A percentile compares a stretch with the other conserved stretches of the same genome.
These are phyloP conservation scores for Pelecanoides urinatrix DNA, from an alignment of 2,113 vertebrate genomes.

Conservation along the genomic window DNA sequence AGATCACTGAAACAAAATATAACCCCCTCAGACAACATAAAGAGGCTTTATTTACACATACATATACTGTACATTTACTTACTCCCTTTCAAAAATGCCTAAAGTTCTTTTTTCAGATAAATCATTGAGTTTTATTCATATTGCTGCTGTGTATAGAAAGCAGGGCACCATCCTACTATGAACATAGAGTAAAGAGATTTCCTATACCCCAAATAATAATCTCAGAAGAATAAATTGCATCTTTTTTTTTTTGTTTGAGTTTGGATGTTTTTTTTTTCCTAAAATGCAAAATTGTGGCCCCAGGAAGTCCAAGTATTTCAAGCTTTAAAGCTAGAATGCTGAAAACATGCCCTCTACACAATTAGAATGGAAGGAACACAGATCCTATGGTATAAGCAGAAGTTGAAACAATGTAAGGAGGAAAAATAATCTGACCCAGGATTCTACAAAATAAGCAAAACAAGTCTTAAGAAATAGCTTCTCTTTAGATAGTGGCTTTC, in stretches of 20 bases:
- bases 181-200: background rate
- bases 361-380: background rate
- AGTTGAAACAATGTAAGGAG: background rate
- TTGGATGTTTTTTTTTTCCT: background rate
- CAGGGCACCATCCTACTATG: background rate
- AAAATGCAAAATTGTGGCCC: background rate
- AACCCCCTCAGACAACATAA: background rate
- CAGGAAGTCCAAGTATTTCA: background rate
- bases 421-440: background rate
- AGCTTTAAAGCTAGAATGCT: background rate
- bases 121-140: background rate
- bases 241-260: background rate
- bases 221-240: background rate
- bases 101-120: background rate
- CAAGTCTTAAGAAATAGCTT: background rate
- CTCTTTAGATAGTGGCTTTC: background rate
- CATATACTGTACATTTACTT: background rate
- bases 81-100: background rate
- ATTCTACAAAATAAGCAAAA: background rate
- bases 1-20: background rate
- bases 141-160: background rate
- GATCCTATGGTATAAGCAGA: background rate
- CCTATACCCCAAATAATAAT: background rate
- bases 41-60: background rate
- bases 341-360: background rate